phyloP scores from a whole-genome alignment of 2,888 invertebrate species.

The Rhagophthalmus giganteus region DNA sequence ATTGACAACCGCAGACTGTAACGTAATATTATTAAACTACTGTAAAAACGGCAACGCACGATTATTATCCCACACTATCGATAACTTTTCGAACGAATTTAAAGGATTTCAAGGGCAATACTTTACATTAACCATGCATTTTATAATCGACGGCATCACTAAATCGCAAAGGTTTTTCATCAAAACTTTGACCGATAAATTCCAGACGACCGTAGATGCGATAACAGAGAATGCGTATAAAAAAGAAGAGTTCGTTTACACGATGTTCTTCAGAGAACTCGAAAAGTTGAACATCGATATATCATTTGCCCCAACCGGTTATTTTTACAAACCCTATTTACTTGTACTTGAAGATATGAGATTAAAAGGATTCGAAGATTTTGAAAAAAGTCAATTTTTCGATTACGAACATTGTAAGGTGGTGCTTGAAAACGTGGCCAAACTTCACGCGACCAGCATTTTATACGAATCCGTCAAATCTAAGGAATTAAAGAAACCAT shows the following conservation, averaged over 20 bases:
- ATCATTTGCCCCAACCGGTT: conserved; percentile 40
- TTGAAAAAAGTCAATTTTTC: conserved; percentile 40
- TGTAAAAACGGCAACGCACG: too few relatives aligned
- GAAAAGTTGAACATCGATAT: conserved; percentile 34
- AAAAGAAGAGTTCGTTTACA: conserved; percentile 45
- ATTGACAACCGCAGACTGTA: too few relatives aligned
- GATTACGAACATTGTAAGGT: conserved; percentile 57
- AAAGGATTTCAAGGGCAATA: too few relatives aligned
- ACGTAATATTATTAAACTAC: too few relatives aligned
- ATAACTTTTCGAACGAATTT: too few relatives aligned
- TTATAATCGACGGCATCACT: too few relatives aligned
- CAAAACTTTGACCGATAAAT: too few relatives aligned
- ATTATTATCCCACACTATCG: too few relatives aligned
- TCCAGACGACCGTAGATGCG: too few relatives aligned
- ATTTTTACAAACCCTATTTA: conserved; percentile 39
- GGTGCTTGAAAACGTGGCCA: conserved; percentile 57
- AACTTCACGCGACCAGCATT: conserved; percentile 59
- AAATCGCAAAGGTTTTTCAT: too few relatives aligned
- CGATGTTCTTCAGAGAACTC: conserved; percentile 36
- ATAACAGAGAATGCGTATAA: conserved; percentile 39
- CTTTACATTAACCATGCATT: too few relatives aligned
- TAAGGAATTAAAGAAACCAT: conserved; percentile 29
- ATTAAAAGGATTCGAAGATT: conserved; percentile 31
- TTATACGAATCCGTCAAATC: conserved; percentile 55
- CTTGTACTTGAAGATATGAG: conserved; percentile 45